Conservation (phyloP, 92 coral and sea anemone species). For the Porites divaricata region DNA sequence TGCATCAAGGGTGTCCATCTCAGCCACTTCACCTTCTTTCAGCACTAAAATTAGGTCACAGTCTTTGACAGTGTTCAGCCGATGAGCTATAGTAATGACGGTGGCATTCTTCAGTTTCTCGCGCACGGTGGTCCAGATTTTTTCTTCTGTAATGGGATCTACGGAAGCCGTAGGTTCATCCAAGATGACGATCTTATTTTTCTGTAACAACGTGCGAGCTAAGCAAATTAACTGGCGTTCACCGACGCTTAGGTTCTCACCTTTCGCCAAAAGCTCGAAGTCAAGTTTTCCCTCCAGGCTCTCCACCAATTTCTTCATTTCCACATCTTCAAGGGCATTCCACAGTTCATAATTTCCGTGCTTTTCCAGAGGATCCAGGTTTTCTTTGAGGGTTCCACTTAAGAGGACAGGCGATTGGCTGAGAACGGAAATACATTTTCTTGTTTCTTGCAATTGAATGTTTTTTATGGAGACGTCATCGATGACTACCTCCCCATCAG, state of each 20-base stretch:
- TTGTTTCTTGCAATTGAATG: slow-evolving; percentile 29
- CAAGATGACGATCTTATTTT: slow-evolving; percentile 33
- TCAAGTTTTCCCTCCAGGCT: slow-evolving; percentile 37
- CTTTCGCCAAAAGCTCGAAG: slow-evolving; percentile 19
- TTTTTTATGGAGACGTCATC: slow-evolving; percentile 11
- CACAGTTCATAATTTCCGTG: slow-evolving; percentile 31
- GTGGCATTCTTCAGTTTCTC: slow-evolving; percentile 40
- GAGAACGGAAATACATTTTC: slow-evolving; percentile 45
- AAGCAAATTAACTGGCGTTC: slow-evolving; percentile 47
- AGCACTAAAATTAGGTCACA: slow-evolving; percentile 25
- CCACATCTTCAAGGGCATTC: slow-evolving; percentile 25
- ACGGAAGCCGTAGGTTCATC: slow-evolving; percentile 47
- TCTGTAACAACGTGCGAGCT: slow-evolving; percentile 37
- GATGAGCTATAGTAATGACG: slow-evolving; percentile 35
- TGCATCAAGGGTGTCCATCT: slow-evolving; percentile 14
- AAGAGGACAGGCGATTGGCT: slow-evolving; percentile 36
- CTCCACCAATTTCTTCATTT: slow-evolving; percentile 29
- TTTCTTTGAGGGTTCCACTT: slow-evolving; percentile 26
- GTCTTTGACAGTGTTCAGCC: slow-evolving; percentile 41
- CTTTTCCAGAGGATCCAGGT: slow-evolving; percentile 39
- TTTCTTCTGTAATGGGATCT: slow-evolving; percentile 39
- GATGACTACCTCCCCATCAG: slow-evolving; percentile 28
- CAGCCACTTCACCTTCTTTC: slow-evolving; percentile 29
- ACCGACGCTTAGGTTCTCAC: slow-evolving; percentile 41
- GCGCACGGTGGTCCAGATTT: slow-evolving; percentile 34